These are phyloP conservation scores for Cosmia pyralina DNA, from an alignment of 2,888 invertebrate species.

Conservation along the genomic window DNA sequence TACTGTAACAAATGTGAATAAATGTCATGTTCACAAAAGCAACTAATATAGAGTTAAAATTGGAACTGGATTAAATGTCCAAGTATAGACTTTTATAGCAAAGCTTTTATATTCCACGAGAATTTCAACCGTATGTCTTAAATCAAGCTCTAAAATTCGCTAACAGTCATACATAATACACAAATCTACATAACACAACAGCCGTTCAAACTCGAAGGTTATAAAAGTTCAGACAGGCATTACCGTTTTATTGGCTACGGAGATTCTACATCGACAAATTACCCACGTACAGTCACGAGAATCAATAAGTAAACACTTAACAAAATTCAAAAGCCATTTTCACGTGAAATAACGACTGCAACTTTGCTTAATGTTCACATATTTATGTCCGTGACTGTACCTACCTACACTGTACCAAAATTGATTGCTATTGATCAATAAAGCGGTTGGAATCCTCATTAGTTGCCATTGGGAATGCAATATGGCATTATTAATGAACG, in stretches of 20 bases:
- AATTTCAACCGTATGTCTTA: neutral
- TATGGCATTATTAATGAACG: conserved; percentile 34
- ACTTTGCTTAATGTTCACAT: neutral
- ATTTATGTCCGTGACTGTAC: neutral
- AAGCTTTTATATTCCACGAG: neutral
- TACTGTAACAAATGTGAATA: too few species aligned
- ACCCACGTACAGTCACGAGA: conserved; percentile 17
- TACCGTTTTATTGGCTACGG: conserved; percentile 19
- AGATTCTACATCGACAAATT: conserved; percentile 35
- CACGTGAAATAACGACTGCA: neutral
- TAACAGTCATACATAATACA: conserved; percentile 6
- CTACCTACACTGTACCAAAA: conserved; percentile 4
- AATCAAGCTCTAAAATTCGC: neutral
- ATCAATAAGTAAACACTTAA: conserved; percentile 11
- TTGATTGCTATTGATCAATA: conserved; percentile 50
- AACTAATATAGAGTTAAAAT: too few species aligned
- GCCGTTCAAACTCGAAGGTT: conserved; percentile 17
- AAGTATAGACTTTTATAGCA: too few species aligned
- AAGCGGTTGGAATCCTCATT: conserved; percentile 44
- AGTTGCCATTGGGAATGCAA: conserved; percentile 35
- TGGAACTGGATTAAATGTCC: too few species aligned
- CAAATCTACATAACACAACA: conserved; percentile 2
- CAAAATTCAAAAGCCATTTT: conserved; percentile 3
- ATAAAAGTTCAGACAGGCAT: conserved; percentile 33
- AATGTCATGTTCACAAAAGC: too few species aligned